Evolutionary conservation across 2,797 vertebrate species (phyloP).

Genomic region (Ctenopoma multispine): DNA sequence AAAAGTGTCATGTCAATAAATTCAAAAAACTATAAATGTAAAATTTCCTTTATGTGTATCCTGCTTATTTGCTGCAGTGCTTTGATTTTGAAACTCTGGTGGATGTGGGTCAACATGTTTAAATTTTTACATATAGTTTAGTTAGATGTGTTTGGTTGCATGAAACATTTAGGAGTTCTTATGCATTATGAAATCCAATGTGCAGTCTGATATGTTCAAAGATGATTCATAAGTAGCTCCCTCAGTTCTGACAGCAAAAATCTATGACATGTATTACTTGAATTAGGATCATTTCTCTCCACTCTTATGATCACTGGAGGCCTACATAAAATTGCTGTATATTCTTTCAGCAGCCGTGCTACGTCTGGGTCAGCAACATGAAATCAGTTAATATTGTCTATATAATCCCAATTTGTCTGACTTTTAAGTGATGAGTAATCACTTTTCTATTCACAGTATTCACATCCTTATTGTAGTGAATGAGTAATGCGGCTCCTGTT

Average conservation of each 20-base stretch:
- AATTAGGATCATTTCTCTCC: background rate
- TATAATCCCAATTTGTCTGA: background rate
- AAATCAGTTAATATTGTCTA: conserved; percentile 2
- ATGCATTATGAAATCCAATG: conserved; percentile 49
- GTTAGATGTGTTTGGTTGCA: conserved; percentile 28
- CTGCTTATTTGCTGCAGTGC: background rate
- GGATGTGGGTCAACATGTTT: conserved; percentile 36
- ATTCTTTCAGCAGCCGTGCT: conserved; percentile 13
- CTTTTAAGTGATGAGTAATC: background rate
- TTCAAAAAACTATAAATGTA: background rate
- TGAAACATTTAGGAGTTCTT: conserved; percentile 43
- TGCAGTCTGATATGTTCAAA: conserved; percentile 29
- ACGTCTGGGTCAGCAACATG: conserved; percentile 9
- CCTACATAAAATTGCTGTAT: background rate
- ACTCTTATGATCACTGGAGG: background rate
- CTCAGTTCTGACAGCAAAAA: conserved; percentile 41
- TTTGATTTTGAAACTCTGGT: background rate
- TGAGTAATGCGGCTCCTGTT: background rate
- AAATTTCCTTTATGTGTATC: background rate
- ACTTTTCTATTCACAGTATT: background rate
- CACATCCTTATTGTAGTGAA: background rate
- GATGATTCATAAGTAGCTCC: conserved; percentile 43
- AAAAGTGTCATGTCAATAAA: background rate
- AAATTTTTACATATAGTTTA: conserved; percentile 18
- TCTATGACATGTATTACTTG: conserved; percentile 30